Evolutionary conservation across 2,888 invertebrate genomes (phyloP), one percentile per base, ranked within the genome.

Genomic region (Mallateleia sp.): DNA sequence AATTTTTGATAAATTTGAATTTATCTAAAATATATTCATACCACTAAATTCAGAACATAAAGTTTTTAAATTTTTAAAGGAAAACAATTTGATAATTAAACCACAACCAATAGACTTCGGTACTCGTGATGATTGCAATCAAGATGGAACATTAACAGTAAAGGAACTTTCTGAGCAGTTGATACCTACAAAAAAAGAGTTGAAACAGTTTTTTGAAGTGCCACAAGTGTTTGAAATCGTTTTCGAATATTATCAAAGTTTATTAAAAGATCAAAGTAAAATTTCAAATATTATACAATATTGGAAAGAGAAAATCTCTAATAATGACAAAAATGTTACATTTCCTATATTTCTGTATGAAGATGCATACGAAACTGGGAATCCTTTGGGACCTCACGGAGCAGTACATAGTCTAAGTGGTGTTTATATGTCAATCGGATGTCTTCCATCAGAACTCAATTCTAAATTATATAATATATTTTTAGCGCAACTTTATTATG

Each of bases 401-500:
- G 52, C 45, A 34, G 72, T 78, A 28, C 64, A 69, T 25, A 87
- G 79, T 32, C 22, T 82, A 18, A 56, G 34, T n/a, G 83, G 54
- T 38, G 67, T 83, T 18, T 87, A 69, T 38, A 25, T 34, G 9
- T 42, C 52, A 14, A 45, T 75, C 6, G 62, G 62, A 15, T 74
- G 74, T 14, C 64, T 82, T 20, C 67, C 67, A 50, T 67, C 66
- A 34, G 38, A 82, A 15, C 24, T 24, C 18, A 24, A 45, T 15
- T 74, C 58, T n/a, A 82, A 82, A 66, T 32, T 82, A 32, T 22
- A 67, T 24, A 75, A 82, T 74, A 86, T 86, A 32, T 86, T 78
- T 54, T 22, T 82, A 11, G 32, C 8, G 0, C 67, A 72, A 52
- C 62, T 85, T 6, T 85, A 77, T 28, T 60, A 81, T 45, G 66